Base-by-base conservation (phyloP, 2,797 vertebrate species). In the Acanthornis magna region DNA sequence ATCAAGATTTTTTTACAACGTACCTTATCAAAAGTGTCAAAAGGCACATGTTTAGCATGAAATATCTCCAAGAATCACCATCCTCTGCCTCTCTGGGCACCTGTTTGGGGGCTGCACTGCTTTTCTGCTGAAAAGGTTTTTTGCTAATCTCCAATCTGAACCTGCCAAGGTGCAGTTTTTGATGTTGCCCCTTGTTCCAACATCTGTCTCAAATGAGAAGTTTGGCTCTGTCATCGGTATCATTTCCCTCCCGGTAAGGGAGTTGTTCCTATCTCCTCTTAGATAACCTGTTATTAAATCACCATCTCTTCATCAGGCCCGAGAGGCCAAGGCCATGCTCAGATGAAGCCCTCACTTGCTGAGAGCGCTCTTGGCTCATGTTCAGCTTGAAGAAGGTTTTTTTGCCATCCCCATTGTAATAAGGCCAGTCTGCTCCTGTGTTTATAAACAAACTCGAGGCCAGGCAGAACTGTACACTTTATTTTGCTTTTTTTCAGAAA, bases 361-460 rank as follows among this genome's bases (percentile, higher is more conserved):
- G 62, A 60, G 62, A 84, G 66, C 32, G 0, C 83, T 81, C 3
- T 16, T 96, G 92, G 84, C 87, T 92, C 57, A 9, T 22, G 27
- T 21, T 95, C 83, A 85, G 45, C 60, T 60, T 66, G 48, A 47
- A 68, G 70, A 91, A 53, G 34, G 0, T 0, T 43, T 74, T 38
- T 32, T 48, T 86, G 58, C 73, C 43, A 62, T 83, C 66, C 36
- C 79, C 32, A 60, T 72, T 96, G 89, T 83, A 91, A 88, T 34
- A 80, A 80, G 34, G 43, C 65, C 60, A 14, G 19, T 57, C 70
- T 89, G 73, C 92, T 95, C 71, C 76, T 38, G 30, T 96, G 85
- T 88, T 94, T 84, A 91, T 90, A 94, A 94, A 92, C 73, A 93
- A 70, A 81, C 55, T 42, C 2, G 13, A 84, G 51, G 42, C 73